A percentile compares a stretch with the other conserved stretches of the same genome.
Conservation (phyloP, 1,140 invertebrate species). For the Drusus annulatus region DNA sequence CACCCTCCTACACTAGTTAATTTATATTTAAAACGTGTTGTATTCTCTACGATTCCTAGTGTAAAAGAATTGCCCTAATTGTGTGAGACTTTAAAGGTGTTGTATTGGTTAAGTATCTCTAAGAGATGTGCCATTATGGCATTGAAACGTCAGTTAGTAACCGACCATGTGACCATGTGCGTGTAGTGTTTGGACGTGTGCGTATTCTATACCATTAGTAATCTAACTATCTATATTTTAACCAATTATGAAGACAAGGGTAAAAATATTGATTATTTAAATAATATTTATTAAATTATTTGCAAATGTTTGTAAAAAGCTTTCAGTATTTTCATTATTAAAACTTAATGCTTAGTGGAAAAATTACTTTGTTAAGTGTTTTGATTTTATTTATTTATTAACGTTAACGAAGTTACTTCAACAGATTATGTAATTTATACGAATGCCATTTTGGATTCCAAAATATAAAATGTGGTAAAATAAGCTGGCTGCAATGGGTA, state of each 20-base stretch:
- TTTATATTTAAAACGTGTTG: neutral
- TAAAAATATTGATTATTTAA: slow-evolving; percentile 4
- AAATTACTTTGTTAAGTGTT: neutral
- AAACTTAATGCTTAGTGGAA: neutral
- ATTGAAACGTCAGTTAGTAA: neutral
- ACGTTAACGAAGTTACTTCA: neutral
- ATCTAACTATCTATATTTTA: slow-evolving; percentile 27
- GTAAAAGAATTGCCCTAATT: neutral
- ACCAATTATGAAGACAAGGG: slow-evolving; percentile 31
- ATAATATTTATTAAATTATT: slow-evolving; percentile 29
- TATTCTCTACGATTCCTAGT: neutral
- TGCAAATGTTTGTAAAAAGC: slow-evolving; percentile 34
- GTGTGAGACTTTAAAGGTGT: neutral
- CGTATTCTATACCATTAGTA: slow-evolving; percentile 15
- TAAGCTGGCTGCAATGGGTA: too few relatives aligned
- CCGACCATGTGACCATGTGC: too few relatives aligned
- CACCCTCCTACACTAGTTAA: neutral
- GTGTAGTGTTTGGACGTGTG: too few relatives aligned
- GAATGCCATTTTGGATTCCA: neutral
- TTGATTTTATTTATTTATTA: neutral
- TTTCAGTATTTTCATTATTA: slow-evolving; percentile 16
- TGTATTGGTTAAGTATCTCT: neutral
- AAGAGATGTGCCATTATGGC: neutral
- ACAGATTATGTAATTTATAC: neutral
- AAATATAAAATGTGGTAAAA: neutral